Percentiles rank a stretch among this genome's conserved stretches.
Conservation (phyloP, 2,797 vertebrate species). For the Peromyscus nudipes region DNA sequence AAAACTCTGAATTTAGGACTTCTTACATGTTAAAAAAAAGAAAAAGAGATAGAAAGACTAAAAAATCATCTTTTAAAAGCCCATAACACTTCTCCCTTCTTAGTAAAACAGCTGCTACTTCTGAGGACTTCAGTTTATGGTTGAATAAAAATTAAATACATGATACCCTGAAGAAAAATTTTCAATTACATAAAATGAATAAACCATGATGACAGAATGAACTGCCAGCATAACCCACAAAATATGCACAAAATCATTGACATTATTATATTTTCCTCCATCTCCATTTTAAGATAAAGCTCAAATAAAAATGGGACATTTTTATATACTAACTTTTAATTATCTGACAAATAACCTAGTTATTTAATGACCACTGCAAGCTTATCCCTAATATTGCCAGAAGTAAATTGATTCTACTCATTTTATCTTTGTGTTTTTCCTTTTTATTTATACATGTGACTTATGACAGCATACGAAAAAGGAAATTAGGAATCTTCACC, state of each 20-base stretch:
- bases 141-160: constrained; percentile 79
- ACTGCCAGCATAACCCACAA: not conserved
- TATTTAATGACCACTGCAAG: not conserved
- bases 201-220: constrained; percentile 69
- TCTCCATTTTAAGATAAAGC: constrained; percentile 32
- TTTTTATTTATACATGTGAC: constrained; percentile 9
- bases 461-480: not conserved
- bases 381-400: not conserved
- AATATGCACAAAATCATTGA: constrained; percentile 53
- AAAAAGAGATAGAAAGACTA: not conserved
- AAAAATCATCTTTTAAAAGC: not conserved
- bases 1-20: not conserved
- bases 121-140: constrained; percentile 64
- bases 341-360: not conserved
- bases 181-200: constrained; percentile 78
- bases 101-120: constrained; percentile 59
- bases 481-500: not conserved
- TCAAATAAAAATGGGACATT: not conserved
- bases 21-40: not conserved
- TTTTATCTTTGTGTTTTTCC: constrained; percentile 16
- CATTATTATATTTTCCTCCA: constrained; percentile 58
- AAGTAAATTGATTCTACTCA: not conserved
- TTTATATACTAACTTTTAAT: constrained; percentile 55
- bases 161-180: constrained; percentile 70
- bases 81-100: constrained; percentile 23